These are phyloP conservation scores for Anadara kagoshimensis DNA, from an alignment of 1,140 invertebrate species.

Conservation along the genomic window DNA sequence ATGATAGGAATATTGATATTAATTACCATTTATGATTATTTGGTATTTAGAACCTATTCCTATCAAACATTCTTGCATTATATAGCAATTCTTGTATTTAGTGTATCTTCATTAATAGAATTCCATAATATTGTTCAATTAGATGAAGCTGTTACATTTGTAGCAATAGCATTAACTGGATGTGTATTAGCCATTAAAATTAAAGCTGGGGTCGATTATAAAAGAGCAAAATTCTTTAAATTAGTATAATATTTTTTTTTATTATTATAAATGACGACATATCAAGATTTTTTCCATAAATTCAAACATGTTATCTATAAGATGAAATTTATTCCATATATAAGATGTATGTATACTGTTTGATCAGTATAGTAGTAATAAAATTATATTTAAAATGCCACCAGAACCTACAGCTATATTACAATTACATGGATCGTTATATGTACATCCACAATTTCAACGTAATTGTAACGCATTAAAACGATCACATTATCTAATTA, in stretches of 20 bases:
- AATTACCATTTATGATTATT: not conserved
- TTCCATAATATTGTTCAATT: not conserved
- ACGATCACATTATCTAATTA: too few relatives aligned
- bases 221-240: not conserved
- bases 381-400: too few relatives aligned
- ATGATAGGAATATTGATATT: not conserved
- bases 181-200: not conserved
- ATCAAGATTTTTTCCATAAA: too few relatives aligned
- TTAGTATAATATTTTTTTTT: not conserved
- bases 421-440: too few relatives aligned
- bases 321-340: too few relatives aligned
- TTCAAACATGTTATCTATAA: too few relatives aligned
- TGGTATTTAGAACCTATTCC: not conserved
- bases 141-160: not conserved
- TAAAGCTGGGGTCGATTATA: constrained; percentile 1
- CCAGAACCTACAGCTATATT: too few relatives aligned
- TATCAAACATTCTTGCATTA: not conserved
- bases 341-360: too few relatives aligned
- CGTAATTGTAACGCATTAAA: too few relatives aligned
- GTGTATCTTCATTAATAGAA: not conserved
- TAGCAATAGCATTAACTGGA: not conserved
- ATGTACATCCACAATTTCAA: too few relatives aligned
- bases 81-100: not conserved
- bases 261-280: not conserved
- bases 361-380: too few relatives aligned